Evolutionary conservation across 1,140 invertebrate species (phyloP).

Genomic region (Procambarus virginalis): DNA sequence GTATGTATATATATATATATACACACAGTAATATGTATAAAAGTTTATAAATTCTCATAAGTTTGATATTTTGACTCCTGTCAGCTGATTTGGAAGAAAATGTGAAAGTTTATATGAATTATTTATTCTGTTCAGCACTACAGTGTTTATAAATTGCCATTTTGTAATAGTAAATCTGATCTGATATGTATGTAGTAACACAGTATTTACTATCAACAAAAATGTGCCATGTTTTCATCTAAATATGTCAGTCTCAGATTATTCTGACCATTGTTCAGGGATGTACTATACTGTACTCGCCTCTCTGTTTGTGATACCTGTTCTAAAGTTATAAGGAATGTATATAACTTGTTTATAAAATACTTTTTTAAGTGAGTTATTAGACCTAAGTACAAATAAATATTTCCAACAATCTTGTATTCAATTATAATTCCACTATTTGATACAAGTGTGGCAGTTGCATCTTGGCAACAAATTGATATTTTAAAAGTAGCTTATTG

Average conservation of each 20-base stretch:
- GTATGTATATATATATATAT: not conserved
- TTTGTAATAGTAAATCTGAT: not conserved
- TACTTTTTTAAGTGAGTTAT: slow-evolving; percentile 27
- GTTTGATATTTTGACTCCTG: not conserved
- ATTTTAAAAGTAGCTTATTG: too few species aligned
- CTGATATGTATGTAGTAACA: not conserved
- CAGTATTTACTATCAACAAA: not conserved
- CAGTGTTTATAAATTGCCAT: not conserved
- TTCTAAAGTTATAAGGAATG: not conserved
- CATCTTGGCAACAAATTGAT: too few species aligned
- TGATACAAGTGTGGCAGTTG: too few species aligned
- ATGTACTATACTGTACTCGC: not conserved
- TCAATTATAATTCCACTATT: not conserved
- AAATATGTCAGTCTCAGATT: slow-evolving; percentile 14
- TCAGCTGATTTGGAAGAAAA: not conserved
- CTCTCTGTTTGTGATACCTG: slow-evolving; percentile 30
- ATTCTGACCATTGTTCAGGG: slow-evolving; percentile 22
- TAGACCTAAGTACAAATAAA: slow-evolving; percentile 44
- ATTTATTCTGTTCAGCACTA: too few species aligned
- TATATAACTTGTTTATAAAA: not conserved
- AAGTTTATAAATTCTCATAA: not conserved
- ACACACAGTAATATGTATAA: not conserved
- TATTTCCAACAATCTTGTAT: not conserved
- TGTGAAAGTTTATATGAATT: not conserved
- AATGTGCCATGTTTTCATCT: slow-evolving; percentile 6